Percentiles rank a stretch among this genome's conserved stretches.
These are phyloP conservation scores for Papilio demoleus DNA, from an alignment of 2,888 invertebrate genomes.

Conservation along the genomic window DNA sequence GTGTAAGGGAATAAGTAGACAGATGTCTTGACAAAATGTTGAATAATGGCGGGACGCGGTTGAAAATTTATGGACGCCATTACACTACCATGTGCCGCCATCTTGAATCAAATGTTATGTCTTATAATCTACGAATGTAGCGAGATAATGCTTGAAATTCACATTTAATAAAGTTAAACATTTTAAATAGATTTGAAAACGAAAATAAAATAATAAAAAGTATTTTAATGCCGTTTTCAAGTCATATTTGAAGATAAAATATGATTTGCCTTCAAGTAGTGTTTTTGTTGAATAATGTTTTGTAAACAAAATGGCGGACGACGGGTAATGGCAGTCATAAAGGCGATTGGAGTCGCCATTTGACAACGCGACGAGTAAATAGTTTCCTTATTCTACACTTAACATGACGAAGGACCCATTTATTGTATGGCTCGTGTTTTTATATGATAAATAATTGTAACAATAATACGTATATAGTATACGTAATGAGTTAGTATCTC, in stretches of 20 bases:
- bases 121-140: neutral
- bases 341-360: neutral
- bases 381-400: neutral
- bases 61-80: conserved; percentile 15
- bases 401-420: neutral
- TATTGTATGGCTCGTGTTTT: too few relatives aligned
- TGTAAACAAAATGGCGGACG: conserved; percentile 4
- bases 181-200: too few relatives aligned
- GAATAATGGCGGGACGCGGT: conserved; percentile 17
- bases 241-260: too few relatives aligned
- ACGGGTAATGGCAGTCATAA: conserved; percentile 8
- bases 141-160: neutral
- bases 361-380: neutral
- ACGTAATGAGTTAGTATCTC: too few relatives aligned
- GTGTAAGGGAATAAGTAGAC: conserved; percentile 10
- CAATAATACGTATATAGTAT: too few relatives aligned
- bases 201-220: too few relatives aligned
- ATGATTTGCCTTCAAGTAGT: too few relatives aligned
- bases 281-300: too few relatives aligned
- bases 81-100: conserved; percentile 14
- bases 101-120: conserved; percentile 16
- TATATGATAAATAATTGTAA: too few relatives aligned
- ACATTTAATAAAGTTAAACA: neutral
- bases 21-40: conserved; percentile 20
- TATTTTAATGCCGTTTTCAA: too few relatives aligned